Percentiles rank a stretch among this genome's conserved stretches.
Conservation (phyloP, 1,140 invertebrate genomes). For the Drosophila chauvacae region DNA sequence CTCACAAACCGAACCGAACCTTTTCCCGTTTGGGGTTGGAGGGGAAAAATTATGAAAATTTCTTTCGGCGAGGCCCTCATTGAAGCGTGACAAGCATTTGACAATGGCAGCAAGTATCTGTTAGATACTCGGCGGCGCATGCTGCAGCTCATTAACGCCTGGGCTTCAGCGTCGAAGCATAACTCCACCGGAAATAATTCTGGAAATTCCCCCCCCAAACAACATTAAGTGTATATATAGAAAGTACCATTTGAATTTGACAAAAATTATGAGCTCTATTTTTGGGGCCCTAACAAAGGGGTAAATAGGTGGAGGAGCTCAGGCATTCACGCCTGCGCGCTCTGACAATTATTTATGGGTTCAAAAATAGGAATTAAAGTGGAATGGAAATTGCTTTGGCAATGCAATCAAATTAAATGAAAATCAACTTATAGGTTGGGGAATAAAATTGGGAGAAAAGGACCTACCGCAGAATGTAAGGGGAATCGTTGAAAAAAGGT, state of each 20-base stretch:
- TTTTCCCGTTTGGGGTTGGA: conserved; percentile 15
- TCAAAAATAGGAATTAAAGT: conserved; percentile 47
- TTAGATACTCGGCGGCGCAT: conserved; percentile 64
- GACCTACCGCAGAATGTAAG: conserved; percentile 28
- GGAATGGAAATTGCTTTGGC: conserved; percentile 66
- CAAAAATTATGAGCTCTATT: conserved; percentile 66
- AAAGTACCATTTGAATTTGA: conserved; percentile 33
- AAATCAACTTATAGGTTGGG: conserved; percentile 57
- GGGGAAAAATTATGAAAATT: conserved; percentile 51
- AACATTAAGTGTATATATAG: conserved; percentile 9
- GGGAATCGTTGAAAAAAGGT: conserved; percentile 48
- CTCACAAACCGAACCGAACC: conserved; percentile 6
- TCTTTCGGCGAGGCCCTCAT: conserved; percentile 51
- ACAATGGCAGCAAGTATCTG: conserved; percentile 63
- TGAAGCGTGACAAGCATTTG: conserved; percentile 74
- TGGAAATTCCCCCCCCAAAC: conserved; percentile 1
- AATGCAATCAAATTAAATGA: conserved; percentile 72
- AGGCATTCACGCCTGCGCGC: conserved; percentile 65
- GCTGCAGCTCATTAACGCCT: conserved; percentile 82
- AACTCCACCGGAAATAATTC: conserved; percentile 75
- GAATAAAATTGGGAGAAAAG: conserved; percentile 12
- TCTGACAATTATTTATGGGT: conserved; percentile 46
- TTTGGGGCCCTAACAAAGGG: conserved; percentile 37
- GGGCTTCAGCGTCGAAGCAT: conserved; percentile 58
- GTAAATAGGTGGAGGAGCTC: conserved; percentile 17